phyloP scores from a whole-genome alignment of 1,140 invertebrate species.

The Schlechtendalia chinensis region DNA sequence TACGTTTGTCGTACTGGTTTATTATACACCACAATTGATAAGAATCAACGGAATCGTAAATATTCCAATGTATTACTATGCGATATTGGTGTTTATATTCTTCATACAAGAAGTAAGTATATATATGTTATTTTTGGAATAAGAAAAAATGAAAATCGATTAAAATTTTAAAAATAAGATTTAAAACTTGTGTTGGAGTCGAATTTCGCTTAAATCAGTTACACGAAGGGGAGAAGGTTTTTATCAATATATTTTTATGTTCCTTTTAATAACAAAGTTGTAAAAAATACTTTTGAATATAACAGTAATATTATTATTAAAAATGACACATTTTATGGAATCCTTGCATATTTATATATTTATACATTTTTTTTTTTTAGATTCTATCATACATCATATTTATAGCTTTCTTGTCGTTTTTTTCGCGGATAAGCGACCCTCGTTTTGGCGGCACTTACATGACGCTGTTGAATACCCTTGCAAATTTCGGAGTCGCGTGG shows the following conservation, averaged over 20 bases:
- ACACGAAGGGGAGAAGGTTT: no score
- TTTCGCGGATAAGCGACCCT: slow-evolving; percentile 85
- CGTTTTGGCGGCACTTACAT: slow-evolving; percentile 97
- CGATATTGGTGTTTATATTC: neutral
- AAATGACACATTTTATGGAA: no score
- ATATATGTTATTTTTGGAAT: no score
- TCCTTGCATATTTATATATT: no score
- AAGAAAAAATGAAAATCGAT: no score
- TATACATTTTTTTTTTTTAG: slow-evolving; percentile 13
- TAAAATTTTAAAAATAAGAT: neutral
- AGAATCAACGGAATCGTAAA: neutral
- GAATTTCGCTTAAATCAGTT: no score
- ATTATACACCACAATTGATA: slow-evolving; percentile 2
- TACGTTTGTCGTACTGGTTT: neutral
- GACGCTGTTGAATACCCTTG: slow-evolving; percentile 95
- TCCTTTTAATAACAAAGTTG: no score
- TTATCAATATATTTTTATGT: no score
- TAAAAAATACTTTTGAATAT: no score
- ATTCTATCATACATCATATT: slow-evolving; percentile 68
- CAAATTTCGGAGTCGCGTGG: slow-evolving; percentile 97
- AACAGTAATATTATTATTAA: no score
- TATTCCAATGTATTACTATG: slow-evolving; percentile 8
- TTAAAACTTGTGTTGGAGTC: no score
- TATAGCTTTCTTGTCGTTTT: slow-evolving; percentile 78
- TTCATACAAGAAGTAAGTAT: neutral